These are phyloP conservation scores for Sapayoa aenigma DNA, from an alignment of 2,113 vertebrate genomes.

Conservation along the genomic window DNA sequence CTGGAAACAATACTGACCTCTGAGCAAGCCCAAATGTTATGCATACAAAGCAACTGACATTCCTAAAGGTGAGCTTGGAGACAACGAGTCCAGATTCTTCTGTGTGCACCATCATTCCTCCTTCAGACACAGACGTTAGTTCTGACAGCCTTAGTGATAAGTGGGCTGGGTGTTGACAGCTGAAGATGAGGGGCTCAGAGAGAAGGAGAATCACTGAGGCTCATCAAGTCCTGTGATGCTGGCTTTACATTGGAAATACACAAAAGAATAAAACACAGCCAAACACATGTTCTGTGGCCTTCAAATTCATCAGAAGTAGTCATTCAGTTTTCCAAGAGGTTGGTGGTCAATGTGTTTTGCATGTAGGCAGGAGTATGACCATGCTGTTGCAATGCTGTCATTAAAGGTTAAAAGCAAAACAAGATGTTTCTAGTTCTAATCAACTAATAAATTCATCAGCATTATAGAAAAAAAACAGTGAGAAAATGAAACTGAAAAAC, in stretches of 20 bases:
- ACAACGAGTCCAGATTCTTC: slow-evolving; percentile 5
- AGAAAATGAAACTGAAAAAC: not conserved
- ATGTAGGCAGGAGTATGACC: not conserved
- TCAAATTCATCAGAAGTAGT: not conserved
- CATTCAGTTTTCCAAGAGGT: not conserved
- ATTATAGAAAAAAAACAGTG: not conserved
- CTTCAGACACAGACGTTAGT: not conserved
- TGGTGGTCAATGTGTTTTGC: not conserved
- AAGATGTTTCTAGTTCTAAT: not conserved
- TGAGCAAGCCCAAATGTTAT: slow-evolving; percentile 1
- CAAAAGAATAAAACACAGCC: not conserved
- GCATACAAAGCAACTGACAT: not conserved
- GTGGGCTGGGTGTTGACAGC: slow-evolving; percentile 29
- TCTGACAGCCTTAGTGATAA: not conserved
- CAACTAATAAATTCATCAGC: not conserved
- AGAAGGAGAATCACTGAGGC: slow-evolving; percentile 16
- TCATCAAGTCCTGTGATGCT: not conserved
- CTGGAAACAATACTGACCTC: slow-evolving; percentile 7
- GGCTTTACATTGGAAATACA: not conserved
- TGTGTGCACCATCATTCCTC: not conserved
- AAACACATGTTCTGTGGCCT: not conserved
- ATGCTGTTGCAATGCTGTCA: not conserved
- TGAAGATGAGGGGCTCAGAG: slow-evolving; percentile 25
- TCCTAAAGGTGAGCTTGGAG: slow-evolving; percentile 37
- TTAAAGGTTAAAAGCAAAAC: not conserved